Conservation (phyloP, 2,888 invertebrate species). For the Mimachlamys varia region DNA sequence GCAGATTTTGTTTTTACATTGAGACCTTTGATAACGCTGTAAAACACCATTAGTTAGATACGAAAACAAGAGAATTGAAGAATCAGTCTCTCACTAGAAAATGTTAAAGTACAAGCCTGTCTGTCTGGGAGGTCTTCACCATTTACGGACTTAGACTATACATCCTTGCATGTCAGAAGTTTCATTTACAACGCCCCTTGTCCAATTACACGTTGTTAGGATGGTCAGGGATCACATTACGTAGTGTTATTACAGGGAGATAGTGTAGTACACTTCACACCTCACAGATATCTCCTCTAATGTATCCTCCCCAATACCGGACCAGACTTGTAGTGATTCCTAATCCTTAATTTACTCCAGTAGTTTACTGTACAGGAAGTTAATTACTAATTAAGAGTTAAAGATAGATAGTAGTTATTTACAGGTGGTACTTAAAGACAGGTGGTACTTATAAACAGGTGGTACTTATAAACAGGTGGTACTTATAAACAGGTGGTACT, state of each 20-base stretch:
- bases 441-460: not conserved
- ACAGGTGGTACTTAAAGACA: not conserved
- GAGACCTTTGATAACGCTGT: not conserved
- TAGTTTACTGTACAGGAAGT: not conserved
- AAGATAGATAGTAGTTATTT: not conserved
- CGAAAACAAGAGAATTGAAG: not conserved
- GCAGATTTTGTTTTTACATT: not conserved
- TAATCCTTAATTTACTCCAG: not conserved
- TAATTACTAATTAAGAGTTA: no score
- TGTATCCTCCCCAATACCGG: not conserved
- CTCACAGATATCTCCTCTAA: not conserved
- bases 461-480: not conserved
- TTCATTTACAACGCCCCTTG: not conserved
- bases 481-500: not conserved
- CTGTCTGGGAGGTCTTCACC: not conserved
- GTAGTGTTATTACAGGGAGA: not conserved
- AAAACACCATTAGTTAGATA: not conserved
- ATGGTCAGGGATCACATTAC: not conserved
- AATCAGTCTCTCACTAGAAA: not conserved
- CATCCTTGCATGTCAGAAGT: not conserved
- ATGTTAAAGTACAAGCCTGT: constrained; percentile 10
- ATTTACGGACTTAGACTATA: not conserved
- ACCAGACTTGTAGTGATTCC: not conserved
- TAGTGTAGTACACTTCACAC: not conserved
- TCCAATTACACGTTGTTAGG: constrained; percentile 13